Evolutionary conservation across 2,797 vertebrate genomes (phyloP), one percentile per base, ranked within the genome.

Genomic region (Scolopax bukidnonensis): DNA sequence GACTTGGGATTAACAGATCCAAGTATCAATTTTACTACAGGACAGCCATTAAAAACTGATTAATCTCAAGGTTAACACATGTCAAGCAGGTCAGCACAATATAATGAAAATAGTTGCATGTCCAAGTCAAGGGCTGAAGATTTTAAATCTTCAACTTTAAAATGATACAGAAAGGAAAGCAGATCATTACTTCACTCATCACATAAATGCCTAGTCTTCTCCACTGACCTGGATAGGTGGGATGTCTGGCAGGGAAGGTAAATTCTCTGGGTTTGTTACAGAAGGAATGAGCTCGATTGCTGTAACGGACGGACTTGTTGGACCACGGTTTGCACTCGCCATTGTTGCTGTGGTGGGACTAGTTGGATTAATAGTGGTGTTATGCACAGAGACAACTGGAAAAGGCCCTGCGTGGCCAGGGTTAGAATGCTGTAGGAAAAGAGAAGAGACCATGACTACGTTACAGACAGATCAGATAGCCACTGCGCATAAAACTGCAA

Each of bases 261-360:
- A 98, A 97, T 99, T 99, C 97, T 99, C 99, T 6, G 99, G 99
- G 95, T 99, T 99, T 88, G 99, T 99, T 89, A 99, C 99, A 4
- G 99, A 99, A 59, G 99, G 99, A 94, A 99, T 99, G 95, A 99
- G 98, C 91, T 99, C 99, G 68, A 99, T 99, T 85, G 99, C 98
- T 87, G 99, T 98, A 83, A 99, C 98, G 50, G 99, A 98, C 1
- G 99, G 99, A 96, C 99, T 99, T 80, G 99, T 98, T 54, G 99
- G 99, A 32, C 99, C 99, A 12, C 99, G 98, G 96, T 99, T 99
- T 79, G 99, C 98, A 73, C 98, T 99, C 3, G 99, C 99, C 99
- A 99, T 99, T 79, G 98, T 99, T 93, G 99, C 99, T 89, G 99
- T 99, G 67, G 99, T 99, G 56, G 99, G 99, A 97, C 99, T 99